A percentile compares a stretch with the other conserved stretches of the same genome.
These are phyloP conservation scores for Ptilorrhoa leucosticta DNA, from an alignment of 2,113 vertebrate species.

Conservation along the genomic window DNA sequence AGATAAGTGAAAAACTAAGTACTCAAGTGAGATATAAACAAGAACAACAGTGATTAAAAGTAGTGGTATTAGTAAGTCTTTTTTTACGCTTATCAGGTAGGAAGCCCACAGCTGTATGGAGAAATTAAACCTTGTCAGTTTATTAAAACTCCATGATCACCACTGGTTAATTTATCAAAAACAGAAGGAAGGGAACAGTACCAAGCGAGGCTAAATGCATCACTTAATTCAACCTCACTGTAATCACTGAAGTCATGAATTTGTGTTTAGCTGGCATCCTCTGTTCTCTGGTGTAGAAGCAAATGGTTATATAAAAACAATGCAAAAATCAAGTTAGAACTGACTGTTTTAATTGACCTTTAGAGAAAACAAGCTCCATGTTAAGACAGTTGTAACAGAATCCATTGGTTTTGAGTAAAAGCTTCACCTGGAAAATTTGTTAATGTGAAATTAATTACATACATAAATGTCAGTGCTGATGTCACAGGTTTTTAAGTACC, in stretches of 20 bases:
- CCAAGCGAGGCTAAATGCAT: not conserved
- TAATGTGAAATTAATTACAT: not conserved
- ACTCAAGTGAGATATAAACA: not conserved
- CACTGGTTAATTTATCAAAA: not conserved
- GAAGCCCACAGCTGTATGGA: not conserved
- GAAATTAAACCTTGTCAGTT: not conserved
- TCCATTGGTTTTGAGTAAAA: not conserved
- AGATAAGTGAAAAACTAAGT: not conserved
- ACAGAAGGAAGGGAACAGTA: not conserved
- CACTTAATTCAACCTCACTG: not conserved
- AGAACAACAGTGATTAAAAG: not conserved
- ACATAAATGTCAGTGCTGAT: not conserved
- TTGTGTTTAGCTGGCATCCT: not conserved
- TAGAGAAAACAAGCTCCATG: not conserved
- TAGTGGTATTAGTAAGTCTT: not conserved
- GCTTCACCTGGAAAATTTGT: not conserved
- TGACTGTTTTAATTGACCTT: not conserved
- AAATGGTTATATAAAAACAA: not conserved
- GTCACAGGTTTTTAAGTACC: not conserved
- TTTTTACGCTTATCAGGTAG: not conserved
- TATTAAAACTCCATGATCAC: not conserved
- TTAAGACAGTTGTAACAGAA: not conserved
- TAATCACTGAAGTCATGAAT: not conserved
- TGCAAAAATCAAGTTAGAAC: not conserved
- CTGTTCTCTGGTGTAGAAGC: not conserved